Conservation (phyloP, 2,797 vertebrate genomes). For the Phoxinus dragarum region DNA sequence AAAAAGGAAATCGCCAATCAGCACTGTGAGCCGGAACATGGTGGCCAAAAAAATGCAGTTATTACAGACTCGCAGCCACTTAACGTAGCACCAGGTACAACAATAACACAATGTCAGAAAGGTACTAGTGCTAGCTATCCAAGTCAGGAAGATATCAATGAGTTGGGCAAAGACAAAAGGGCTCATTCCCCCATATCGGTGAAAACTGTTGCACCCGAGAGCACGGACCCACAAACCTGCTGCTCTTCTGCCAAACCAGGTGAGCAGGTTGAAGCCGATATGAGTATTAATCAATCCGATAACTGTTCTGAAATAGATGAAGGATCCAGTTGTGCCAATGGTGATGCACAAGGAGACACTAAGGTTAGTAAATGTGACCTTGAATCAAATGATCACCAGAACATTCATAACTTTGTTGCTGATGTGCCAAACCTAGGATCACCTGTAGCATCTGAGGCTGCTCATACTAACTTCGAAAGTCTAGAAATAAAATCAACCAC, state of each 20-base stretch:
- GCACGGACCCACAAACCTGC: constrained; percentile 44
- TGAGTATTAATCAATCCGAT: not conserved
- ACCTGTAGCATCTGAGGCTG: constrained; percentile 11
- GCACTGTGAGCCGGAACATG: constrained; percentile 57
- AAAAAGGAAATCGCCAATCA: constrained; percentile 45
- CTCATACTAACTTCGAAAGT: not conserved
- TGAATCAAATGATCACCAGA: not conserved
- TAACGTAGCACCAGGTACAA: constrained; percentile 15
- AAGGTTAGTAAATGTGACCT: constrained; percentile 16
- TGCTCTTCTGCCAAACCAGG: constrained; percentile 35
- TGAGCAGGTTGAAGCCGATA: constrained; percentile 25
- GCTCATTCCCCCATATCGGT: constrained; percentile 15
- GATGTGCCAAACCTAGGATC: constrained; percentile 29
- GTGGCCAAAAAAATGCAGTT: constrained; percentile 12
- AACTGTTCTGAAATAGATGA: not conserved
- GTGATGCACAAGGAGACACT: constrained; percentile 14
- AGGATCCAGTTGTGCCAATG: constrained; percentile 29
- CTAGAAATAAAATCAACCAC: not conserved
- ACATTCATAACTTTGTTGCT: constrained; percentile 1
- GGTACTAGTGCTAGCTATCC: not conserved
- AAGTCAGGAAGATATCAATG: not conserved
- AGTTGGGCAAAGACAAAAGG: constrained; percentile 10
- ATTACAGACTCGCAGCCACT: constrained; percentile 8
- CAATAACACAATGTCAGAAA: constrained; percentile 31
- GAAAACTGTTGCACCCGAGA: not conserved